Conservation (phyloP, 1,140 invertebrate species). For the Drosophila subobscura region DNA sequence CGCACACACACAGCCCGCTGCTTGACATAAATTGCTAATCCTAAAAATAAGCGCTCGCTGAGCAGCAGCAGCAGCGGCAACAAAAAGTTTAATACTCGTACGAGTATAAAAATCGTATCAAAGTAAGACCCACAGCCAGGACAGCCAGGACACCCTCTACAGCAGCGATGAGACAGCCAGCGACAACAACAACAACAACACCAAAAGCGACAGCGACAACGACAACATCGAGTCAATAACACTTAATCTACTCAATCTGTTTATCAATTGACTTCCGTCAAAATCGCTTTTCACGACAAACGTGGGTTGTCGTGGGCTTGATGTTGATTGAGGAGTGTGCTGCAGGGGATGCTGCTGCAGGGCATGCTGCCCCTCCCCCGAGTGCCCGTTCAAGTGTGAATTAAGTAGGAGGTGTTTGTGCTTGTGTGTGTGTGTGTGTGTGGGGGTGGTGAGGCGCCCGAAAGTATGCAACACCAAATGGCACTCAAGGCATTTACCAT, state of each 20-base stretch:
- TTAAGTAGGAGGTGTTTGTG: slow-evolving; percentile 36
- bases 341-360: background rate
- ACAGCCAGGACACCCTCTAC: background rate
- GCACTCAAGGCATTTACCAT: slow-evolving; percentile 36
- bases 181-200: slow-evolving; percentile 15
- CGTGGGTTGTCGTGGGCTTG: slow-evolving; percentile 39
- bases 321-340: slow-evolving; percentile 47
- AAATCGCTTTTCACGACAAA: slow-evolving; percentile 67
- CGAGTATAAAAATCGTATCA: slow-evolving; percentile 15
- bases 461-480: slow-evolving; percentile 56
- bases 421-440: slow-evolving; percentile 3
- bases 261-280: slow-evolving; percentile 76
- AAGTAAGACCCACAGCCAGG: slow-evolving; percentile 3
- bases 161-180: background rate
- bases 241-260: slow-evolving; percentile 77
- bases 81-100: slow-evolving; percentile 1
- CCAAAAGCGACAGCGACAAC: slow-evolving; percentile 6
- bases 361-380: background rate
- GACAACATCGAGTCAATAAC: slow-evolving; percentile 64
- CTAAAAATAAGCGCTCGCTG: slow-evolving; percentile 49
- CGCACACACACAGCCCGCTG: slow-evolving; percentile 2
- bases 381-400: slow-evolving; percentile 59
- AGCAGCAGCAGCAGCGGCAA: slow-evolving; percentile 10
- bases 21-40: slow-evolving; percentile 56
- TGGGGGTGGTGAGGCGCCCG: slow-evolving; percentile 4